Evolutionary conservation across 2,888 invertebrate genomes (phyloP), one percentile per base, ranked within the genome.

Genomic region (Gymnosoma rotundatum): DNA sequence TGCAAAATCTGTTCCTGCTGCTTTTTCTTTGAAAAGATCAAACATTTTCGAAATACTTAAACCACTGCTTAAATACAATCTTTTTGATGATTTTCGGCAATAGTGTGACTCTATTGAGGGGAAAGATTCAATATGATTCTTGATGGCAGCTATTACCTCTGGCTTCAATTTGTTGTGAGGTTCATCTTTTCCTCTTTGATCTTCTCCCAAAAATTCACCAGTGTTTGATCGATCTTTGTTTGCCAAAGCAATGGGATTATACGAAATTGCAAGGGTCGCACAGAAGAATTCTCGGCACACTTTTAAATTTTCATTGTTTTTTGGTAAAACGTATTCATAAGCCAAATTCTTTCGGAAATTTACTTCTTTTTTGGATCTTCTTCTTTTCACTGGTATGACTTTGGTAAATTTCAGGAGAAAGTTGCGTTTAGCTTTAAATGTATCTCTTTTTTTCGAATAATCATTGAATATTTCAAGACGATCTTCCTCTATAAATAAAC

Each of bases 221-320:
- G 64, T 66, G 50, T 66, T 66, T 66, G 64, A 66, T 66, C 64
- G 50, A 66, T 66, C 64, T 66, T 66, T 66, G 64, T 66, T 66
- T 66, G 64, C 25, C 25, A 25, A 25, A 25, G 25, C 25, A 25
- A 25, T 25, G 25, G 25, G 25, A 1, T 25, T 25, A 4, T 25
- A 25, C 25, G 25, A 25, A 25, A 25, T 25, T 25, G 25, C 25
- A 25, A 25, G 25, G 4, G 25, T 25, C 4, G 25, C 25, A 25
- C 4, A 25, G 25, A 25, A 25, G 25, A 25, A 25, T 2, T 25
- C 25, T 2, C 25, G 25, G 4, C 25, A 25, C 25, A 25, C 25
- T 25, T 25, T 25, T 2, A 25, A 25, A 25, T 25, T 25, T 25
- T 25, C 4, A 25, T 25, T 25, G 25, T 25, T 25, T 25, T 4